phyloP scores from a whole-genome alignment of 2,888 invertebrate genomes.

The Oxycera nigricornis region DNA sequence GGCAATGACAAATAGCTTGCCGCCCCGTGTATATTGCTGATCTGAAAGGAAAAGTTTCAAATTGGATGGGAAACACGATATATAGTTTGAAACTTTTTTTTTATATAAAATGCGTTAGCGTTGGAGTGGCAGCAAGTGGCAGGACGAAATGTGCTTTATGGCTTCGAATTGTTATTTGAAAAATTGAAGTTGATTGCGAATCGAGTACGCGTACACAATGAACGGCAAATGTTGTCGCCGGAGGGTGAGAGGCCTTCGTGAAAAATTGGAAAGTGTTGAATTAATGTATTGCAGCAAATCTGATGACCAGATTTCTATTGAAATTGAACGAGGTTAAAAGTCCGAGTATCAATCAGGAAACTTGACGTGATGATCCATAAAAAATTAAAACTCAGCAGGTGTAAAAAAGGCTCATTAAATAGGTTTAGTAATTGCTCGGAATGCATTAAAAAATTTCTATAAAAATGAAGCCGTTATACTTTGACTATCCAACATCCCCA shows the following conservation, averaged over 20 bases:
- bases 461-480: too few relatives aligned
- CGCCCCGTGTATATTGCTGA: constrained; percentile 9
- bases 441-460: too few relatives aligned
- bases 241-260: background rate
- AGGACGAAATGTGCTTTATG: background rate
- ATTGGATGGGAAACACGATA: constrained; percentile 11
- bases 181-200: constrained; percentile 6
- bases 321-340: too few relatives aligned
- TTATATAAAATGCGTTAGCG: constrained; percentile 12
- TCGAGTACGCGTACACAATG: background rate
- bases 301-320: too few relatives aligned
- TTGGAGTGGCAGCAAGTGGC: background rate
- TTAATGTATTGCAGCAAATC: background rate
- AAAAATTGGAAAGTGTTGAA: background rate
- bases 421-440: too few relatives aligned
- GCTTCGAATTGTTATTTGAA: constrained; percentile 8
- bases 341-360: too few relatives aligned
- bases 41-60: constrained; percentile 2
- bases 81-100: constrained; percentile 16
- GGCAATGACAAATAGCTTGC: background rate
- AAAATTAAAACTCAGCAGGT: too few relatives aligned
- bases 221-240: background rate
- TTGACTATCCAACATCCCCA: too few relatives aligned
- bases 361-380: too few relatives aligned
- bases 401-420: too few relatives aligned